These are phyloP conservation scores for Austrolebias charrua DNA, from an alignment of 2,797 vertebrate species.

Conservation along the genomic window DNA sequence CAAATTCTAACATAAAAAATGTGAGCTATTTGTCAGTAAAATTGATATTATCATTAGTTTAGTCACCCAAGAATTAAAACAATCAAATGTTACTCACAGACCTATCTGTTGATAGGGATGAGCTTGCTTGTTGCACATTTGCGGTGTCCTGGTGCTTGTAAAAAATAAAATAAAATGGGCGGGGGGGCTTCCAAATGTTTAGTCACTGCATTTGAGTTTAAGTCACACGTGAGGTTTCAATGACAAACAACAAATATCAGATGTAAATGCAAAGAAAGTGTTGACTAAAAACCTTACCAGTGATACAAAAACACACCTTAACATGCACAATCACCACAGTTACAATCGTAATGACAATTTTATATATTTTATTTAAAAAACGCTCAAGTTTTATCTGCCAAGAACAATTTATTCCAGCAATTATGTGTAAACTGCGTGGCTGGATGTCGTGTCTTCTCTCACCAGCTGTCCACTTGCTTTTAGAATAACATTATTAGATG, in stretches of 20 bases:
- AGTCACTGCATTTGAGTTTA: neutral
- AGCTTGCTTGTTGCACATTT: no score
- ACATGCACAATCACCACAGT: conserved; percentile 18
- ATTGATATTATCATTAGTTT: no score
- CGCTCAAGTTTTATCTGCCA: conserved; percentile 47
- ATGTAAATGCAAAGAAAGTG: neutral
- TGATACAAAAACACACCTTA: conserved; percentile 9
- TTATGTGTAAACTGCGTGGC: conserved; percentile 48
- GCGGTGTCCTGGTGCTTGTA: no score
- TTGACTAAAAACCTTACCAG: neutral
- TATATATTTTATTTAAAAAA: conserved; percentile 39
- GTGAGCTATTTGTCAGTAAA: no score
- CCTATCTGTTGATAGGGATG: no score
- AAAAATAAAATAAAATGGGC: no score
- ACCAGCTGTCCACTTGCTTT: conserved; percentile 67
- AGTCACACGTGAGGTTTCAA: neutral
- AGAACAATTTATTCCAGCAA: conserved; percentile 46
- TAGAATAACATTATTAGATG: conserved; percentile 62
- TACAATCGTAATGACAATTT: conserved; percentile 21
- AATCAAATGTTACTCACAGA: no score
- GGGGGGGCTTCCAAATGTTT: neutral
- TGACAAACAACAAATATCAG: neutral
- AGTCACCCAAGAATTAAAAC: no score
- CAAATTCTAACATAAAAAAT: no score
- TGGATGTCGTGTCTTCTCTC: conserved; percentile 50